phyloP scores from a whole-genome alignment of 1,140 invertebrate genomes.

The Orussus abietinus region DNA sequence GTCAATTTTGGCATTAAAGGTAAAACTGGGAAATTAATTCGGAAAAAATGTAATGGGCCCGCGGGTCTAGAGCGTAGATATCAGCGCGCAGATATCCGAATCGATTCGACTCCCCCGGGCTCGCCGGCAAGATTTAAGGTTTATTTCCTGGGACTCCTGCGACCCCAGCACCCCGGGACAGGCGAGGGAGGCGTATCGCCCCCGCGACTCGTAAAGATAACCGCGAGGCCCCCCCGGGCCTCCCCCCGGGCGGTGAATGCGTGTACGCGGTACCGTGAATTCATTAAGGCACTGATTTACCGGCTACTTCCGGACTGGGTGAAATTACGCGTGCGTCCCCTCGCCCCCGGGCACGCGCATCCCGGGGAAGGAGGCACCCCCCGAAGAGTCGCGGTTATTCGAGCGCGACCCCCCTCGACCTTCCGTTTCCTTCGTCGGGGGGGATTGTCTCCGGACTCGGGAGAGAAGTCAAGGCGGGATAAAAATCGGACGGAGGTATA shows the following conservation, averaged over 20 bases:
- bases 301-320: slow-evolving; percentile 45
- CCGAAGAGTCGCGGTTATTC: too few relatives aligned
- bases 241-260: too few relatives aligned
- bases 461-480: too few relatives aligned
- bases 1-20: too few relatives aligned
- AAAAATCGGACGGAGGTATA: slow-evolving; percentile 26
- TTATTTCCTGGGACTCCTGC: slow-evolving; percentile 36
- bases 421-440: too few relatives aligned
- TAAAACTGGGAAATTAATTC: too few relatives aligned
- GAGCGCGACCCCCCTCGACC: too few relatives aligned
- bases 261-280: slow-evolving; percentile 31
- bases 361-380: too few relatives aligned
- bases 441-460: too few relatives aligned
- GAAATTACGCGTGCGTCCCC: slow-evolving; percentile 36
- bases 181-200: slow-evolving; percentile 38
- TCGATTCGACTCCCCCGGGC: slow-evolving; percentile 12
- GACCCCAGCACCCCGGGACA: slow-evolving; percentile 17
- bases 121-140: slow-evolving; percentile 44
- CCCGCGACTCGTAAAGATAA: slow-evolving; percentile 49
- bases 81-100: too few relatives aligned
- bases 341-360: too few relatives aligned
- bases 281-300: slow-evolving; percentile 50
- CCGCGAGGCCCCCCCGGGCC: slow-evolving; percentile 30
- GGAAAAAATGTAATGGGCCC: too few relatives aligned
- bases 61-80: neutral